These are phyloP conservation scores for Hydrotaea diabolus DNA, from an alignment of 2,888 invertebrate genomes.

Conservation along the genomic window DNA sequence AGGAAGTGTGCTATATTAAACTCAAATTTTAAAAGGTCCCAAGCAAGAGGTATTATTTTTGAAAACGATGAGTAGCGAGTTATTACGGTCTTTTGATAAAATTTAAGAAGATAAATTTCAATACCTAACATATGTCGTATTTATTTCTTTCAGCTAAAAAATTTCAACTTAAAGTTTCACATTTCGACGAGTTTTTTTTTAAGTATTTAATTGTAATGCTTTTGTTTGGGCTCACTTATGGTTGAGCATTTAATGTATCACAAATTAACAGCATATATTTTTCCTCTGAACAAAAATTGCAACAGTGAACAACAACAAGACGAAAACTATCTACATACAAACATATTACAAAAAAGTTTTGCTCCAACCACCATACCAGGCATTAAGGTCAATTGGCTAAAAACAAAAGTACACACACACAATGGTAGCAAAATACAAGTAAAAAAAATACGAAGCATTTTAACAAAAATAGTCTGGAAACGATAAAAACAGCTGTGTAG, in stretches of 20 bases:
- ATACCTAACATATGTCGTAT: too few species aligned
- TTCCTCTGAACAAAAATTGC: conserved; percentile 21
- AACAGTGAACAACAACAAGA: conserved; percentile 35
- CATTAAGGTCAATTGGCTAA: conserved; percentile 51
- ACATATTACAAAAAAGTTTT: conserved; percentile 33
- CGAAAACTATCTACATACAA: neutral
- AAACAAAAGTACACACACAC: conserved; percentile 31
- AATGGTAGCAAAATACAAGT: neutral
- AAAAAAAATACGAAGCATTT: neutral
- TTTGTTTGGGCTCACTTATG: too few species aligned
- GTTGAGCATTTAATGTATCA: neutral
- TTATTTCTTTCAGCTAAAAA: too few species aligned
- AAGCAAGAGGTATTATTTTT: too few species aligned
- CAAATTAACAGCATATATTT: conserved; percentile 10
- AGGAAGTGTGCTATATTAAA: too few species aligned
- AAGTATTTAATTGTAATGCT: too few species aligned
- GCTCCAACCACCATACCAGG: conserved; percentile 32
- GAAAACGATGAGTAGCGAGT: too few species aligned
- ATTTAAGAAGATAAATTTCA: too few species aligned
- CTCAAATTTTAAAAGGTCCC: too few species aligned
- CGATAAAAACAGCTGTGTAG: conserved; percentile 39
- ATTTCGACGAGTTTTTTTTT: too few species aligned
- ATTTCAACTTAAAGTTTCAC: too few species aligned
- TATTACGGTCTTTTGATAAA: too few species aligned
- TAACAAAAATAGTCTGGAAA: conserved; percentile 26